A percentile compares a stretch with the other conserved stretches of the same genome.
Evolutionary conservation across 2,113 vertebrate species (phyloP).

Genomic region (Cyanocitta stelleri): DNA sequence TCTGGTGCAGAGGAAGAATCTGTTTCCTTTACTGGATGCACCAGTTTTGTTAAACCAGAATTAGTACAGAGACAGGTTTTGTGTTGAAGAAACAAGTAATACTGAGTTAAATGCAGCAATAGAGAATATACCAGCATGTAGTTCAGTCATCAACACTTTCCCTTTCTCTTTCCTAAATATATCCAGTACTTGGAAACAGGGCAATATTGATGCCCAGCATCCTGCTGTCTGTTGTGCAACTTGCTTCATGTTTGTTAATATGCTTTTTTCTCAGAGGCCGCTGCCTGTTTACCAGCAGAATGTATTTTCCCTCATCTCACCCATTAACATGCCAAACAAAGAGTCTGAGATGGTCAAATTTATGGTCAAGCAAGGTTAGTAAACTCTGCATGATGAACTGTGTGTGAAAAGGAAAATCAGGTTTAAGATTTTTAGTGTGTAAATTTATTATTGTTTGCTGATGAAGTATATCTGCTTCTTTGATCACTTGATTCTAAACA

Average conservation of each 20-base stretch:
- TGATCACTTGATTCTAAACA: background rate
- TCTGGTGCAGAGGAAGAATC: background rate
- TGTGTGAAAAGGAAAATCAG: background rate
- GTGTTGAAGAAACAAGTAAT: background rate
- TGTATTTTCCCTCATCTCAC: conserved; percentile 78
- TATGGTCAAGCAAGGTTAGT: conserved; percentile 82
- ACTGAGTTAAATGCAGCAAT: background rate
- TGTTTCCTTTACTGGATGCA: background rate
- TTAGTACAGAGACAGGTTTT: background rate
- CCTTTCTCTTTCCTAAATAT: background rate
- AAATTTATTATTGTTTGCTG: background rate
- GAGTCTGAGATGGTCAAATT: conserved; percentile 73
- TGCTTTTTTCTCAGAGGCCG: background rate
- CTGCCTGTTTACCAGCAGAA: conserved; percentile 80
- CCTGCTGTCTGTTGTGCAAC: background rate
- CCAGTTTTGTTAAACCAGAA: background rate
- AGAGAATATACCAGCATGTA: background rate
- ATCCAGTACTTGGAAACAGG: background rate
- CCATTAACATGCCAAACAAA: conserved; percentile 79
- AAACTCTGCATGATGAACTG: background rate
- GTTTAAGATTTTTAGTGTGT: background rate
- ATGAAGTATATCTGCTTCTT: background rate
- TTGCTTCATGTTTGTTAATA: background rate
- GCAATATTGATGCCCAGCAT: background rate
- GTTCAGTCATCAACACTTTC: background rate